phyloP scores from a whole-genome alignment of 1,140 invertebrate species.

The Euwallacea fornicatus region DNA sequence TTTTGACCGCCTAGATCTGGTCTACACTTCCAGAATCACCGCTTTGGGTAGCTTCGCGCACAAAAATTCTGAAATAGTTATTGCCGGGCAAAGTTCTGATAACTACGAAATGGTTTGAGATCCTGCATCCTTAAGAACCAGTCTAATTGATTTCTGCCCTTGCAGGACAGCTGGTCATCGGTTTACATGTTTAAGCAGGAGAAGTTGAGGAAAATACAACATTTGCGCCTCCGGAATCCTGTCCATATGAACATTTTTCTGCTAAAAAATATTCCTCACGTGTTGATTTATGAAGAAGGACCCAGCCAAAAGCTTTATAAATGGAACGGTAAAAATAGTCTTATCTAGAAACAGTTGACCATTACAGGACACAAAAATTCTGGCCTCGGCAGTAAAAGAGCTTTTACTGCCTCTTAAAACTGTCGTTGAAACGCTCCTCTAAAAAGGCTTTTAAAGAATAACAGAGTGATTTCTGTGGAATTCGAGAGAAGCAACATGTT shows the following conservation, averaged over 20 bases:
- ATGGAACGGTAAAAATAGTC: constrained; percentile 33
- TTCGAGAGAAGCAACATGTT: background rate
- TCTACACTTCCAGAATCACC: constrained; percentile 21
- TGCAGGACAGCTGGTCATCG: constrained; percentile 18
- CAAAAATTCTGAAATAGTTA: constrained; percentile 38
- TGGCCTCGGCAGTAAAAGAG: background rate
- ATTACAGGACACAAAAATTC: background rate
- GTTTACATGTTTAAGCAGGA: constrained; percentile 41
- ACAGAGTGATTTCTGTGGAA: background rate
- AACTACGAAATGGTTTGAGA: constrained; percentile 2
- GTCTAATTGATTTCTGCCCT: background rate
- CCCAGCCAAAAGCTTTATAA: constrained; percentile 23
- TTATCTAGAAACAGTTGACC: background rate
- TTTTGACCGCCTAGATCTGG: constrained; percentile 41
- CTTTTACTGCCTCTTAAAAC: background rate
- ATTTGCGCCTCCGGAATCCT: constrained; percentile 27
- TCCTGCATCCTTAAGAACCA: background rate
- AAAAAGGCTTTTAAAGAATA: constrained; percentile 7
- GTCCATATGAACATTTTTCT: constrained; percentile 33
- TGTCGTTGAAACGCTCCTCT: background rate
- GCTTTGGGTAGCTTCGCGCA: constrained; percentile 27
- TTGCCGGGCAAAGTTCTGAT: constrained; percentile 29
- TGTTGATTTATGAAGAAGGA: constrained; percentile 35
- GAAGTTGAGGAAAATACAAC: constrained; percentile 39
- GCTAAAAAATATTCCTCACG: constrained; percentile 16